Base-by-base conservation (phyloP, 2,888 invertebrate species). In the Bugulina stolonifera region DNA sequence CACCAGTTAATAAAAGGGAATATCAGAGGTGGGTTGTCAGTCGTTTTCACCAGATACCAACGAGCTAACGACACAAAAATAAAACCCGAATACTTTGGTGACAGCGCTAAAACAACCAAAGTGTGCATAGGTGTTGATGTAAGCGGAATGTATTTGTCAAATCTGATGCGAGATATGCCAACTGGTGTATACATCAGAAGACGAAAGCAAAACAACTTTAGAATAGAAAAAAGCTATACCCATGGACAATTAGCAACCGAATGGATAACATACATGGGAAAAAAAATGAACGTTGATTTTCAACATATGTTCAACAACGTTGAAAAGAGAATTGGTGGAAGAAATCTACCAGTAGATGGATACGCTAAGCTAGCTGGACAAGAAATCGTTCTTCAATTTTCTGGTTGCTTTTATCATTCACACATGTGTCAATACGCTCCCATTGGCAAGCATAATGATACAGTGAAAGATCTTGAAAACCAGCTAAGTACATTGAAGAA, bases 381-480 rank as follows among this genome's bases (percentile, higher is more conserved):
- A 14, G 5, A 5, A 27, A 23, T 57, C 10, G 57, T 57, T 18
- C n/a, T 57, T 10, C n/a, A 57, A 5, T 57, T 25, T 23, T 25
- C 23, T 23, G 57, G 57, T 57, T 57, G 57, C 23, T 57, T 5
- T 5, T 57, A 14, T 23, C 57, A 57, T 27, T 22, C 27, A 57
- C 57, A 57, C 57, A 22, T 57, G 57, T 57, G 57, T 57, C 14
- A 57, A 18, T 57, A 57, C n/a, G 5, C 57, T 5, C 57, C 57
- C n/a, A 57, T 18, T 57, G 57, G 57, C 5, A 57, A 10, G 10
- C 23, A 5, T 25, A 57, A 5, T 27, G 27, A 57, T 57, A 3
- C 5, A 27, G 27, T 22, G 3, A 27, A 57, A 27, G 57, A 57
- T 27, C n/a, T 25, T 25, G 57, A 57, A 57, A 57, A 57, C 23